These are phyloP conservation scores for Drosophila carrolli DNA, from an alignment of 1,140 invertebrate species.

Conservation along the genomic window DNA sequence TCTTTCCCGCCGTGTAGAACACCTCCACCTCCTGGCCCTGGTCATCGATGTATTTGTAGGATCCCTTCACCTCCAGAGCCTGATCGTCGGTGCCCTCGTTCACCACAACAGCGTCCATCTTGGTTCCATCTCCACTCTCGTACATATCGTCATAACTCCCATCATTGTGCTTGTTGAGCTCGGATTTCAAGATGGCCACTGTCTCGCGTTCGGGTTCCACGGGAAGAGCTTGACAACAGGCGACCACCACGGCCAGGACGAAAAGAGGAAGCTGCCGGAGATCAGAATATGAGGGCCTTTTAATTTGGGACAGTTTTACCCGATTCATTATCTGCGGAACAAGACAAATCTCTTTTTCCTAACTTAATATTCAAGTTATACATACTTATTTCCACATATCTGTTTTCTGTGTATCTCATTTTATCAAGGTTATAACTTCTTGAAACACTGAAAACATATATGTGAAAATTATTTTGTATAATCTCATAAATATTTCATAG, in stretches of 20 bases:
- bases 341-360: too few species aligned
- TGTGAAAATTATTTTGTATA: too few species aligned
- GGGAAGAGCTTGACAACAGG: slow-evolving; percentile 25
- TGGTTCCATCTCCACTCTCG: slow-evolving; percentile 59
- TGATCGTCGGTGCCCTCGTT: slow-evolving; percentile 57
- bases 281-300: not conserved
- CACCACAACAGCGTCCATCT: slow-evolving; percentile 38
- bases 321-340: too few species aligned
- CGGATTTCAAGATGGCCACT: slow-evolving; percentile 64
- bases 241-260: slow-evolving; percentile 26
- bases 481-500: too few species aligned
- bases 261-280: slow-evolving; percentile 53
- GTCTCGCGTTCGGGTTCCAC: slow-evolving; percentile 25
- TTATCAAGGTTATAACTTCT: too few species aligned
- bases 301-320: too few species aligned
- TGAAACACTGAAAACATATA: too few species aligned
- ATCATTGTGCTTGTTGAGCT: slow-evolving; percentile 48
- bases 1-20: slow-evolving; percentile 74
- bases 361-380: too few species aligned
- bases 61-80: slow-evolving; percentile 65
- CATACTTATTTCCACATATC: too few species aligned
- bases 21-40: slow-evolving; percentile 66
- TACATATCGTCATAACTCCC: slow-evolving; percentile 51
- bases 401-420: too few species aligned
- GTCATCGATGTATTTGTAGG: slow-evolving; percentile 71